These are phyloP conservation scores for Rhipidura dahli DNA, from an alignment of 2,113 vertebrate species.

Conservation along the genomic window DNA sequence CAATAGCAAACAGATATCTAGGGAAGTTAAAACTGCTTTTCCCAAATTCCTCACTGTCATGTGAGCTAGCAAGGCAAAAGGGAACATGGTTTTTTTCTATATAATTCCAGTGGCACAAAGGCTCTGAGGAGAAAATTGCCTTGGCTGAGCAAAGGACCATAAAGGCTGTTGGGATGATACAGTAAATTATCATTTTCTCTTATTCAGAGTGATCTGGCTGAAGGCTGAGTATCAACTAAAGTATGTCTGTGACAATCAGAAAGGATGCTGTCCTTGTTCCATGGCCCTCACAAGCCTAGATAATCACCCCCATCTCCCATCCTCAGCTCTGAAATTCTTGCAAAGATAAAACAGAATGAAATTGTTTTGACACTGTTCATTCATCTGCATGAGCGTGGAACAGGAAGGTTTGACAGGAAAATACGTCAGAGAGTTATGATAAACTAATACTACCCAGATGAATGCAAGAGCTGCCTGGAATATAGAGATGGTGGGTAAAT, in stretches of 20 bases:
- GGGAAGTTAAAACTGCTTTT: neutral
- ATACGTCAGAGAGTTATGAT: slow-evolving; percentile 11
- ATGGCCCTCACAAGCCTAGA: neutral
- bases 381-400: neutral
- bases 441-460: slow-evolving; percentile 27
- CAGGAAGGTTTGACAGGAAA: neutral
- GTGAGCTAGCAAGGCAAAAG: neutral
- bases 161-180: neutral
- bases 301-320: neutral
- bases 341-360: neutral
- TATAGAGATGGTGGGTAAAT: neutral
- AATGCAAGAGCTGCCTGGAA: slow-evolving; percentile 6
- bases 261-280: slow-evolving; percentile 20
- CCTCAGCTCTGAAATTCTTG: neutral
- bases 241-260: neutral
- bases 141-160: neutral
- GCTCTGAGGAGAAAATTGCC: neutral
- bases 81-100: accelerated
- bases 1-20: neutral
- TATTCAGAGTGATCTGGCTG: neutral
- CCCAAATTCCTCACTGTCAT: neutral
- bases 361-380: slow-evolving; percentile 35
- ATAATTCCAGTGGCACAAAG: neutral
- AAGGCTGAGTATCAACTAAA: slow-evolving; percentile 7
- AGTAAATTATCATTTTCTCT: neutral